Evolutionary conservation across 30 jellyfish, hydroid and myxozoan species (phyloP).

Genomic region (Sanderia malayensis): DNA sequence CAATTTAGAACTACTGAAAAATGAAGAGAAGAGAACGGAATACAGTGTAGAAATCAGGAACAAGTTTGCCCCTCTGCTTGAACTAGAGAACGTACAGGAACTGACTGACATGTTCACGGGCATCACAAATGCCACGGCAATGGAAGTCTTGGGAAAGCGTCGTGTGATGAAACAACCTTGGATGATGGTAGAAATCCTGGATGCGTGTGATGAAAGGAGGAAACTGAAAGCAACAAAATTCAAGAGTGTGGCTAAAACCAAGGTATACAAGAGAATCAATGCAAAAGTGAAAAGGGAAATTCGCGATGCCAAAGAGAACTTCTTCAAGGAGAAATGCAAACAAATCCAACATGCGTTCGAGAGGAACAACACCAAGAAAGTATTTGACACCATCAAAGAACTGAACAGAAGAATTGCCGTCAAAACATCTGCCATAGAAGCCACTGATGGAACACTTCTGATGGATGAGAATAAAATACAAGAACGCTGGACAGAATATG

Average conservation of each 20-base stretch:
- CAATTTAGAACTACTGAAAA: background rate
- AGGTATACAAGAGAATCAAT: too few relatives aligned
- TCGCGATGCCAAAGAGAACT: too few relatives aligned
- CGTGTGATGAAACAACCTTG: constrained; percentile 9
- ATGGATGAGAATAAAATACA: background rate
- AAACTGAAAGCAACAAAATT: too few relatives aligned
- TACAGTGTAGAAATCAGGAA: background rate
- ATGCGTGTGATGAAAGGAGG: constrained; percentile 5
- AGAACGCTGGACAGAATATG: background rate
- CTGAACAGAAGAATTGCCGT: background rate
- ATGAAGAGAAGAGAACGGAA: background rate
- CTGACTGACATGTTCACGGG: background rate
- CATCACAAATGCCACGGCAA: constrained; percentile 4
- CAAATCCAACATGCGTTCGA: too few relatives aligned
- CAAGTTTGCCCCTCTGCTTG: background rate
- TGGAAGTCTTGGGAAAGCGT: constrained; percentile 15
- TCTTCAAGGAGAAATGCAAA: too few relatives aligned
- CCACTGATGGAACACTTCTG: too few relatives aligned
- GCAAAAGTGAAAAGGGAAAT: too few relatives aligned
- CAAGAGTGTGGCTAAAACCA: background rate
- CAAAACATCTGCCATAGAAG: background rate
- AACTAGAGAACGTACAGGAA: background rate
- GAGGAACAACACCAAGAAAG: too few relatives aligned
- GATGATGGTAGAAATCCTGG: constrained; percentile 16
- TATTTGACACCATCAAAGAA: too few relatives aligned